Evolutionary conservation across 2,888 invertebrate genomes (phyloP).

Genomic region (Watsonalla cultraria): DNA sequence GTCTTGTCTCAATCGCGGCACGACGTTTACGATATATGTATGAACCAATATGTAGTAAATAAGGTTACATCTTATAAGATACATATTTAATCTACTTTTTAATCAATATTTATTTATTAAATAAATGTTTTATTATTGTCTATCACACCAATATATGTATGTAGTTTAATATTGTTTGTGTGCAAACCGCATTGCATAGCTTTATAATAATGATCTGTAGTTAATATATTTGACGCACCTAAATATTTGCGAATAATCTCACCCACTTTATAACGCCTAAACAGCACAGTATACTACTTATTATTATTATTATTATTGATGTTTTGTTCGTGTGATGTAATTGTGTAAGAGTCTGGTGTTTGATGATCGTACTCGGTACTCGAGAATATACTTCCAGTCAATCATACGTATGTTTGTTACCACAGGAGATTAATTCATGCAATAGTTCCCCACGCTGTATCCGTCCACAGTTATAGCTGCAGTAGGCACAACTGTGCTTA

Average conservation of each 20-base stretch:
- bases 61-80: neutral
- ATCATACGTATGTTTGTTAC: neutral
- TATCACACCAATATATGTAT: neutral
- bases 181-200: neutral
- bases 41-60: neutral
- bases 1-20: neutral
- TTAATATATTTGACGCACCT: neutral
- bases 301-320: neutral
- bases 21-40: neutral
- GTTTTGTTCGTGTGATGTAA: neutral
- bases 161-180: neutral
- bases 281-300: neutral
- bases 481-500: too few relatives aligned
- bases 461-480: neutral
- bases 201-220: neutral
- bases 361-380: neutral
- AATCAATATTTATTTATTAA: neutral
- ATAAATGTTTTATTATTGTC: neutral
- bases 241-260: neutral
- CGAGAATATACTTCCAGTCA: too few relatives aligned
- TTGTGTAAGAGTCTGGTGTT: neutral
- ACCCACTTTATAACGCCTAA: neutral
- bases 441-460: neutral
- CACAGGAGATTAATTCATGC: too few relatives aligned
- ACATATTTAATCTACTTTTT: neutral